These are phyloP conservation scores for Pectinophora gossypiella DNA, from an alignment of 1,140 invertebrate species.

Conservation along the genomic window DNA sequence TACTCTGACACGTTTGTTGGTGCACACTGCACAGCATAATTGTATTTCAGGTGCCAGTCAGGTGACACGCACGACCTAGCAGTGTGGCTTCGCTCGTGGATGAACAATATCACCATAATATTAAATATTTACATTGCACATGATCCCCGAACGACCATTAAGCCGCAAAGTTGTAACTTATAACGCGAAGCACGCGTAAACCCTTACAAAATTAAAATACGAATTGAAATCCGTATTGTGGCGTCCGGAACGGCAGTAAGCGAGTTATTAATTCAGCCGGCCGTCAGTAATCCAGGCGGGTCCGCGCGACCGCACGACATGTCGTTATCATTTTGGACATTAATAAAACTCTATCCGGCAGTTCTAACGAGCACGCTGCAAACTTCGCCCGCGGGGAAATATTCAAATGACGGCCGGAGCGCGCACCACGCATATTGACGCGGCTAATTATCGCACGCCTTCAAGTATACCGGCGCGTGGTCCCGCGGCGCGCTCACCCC, in stretches of 20 bases:
- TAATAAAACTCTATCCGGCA: slow-evolving; percentile 48
- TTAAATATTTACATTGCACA: neutral
- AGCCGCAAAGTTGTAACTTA: slow-evolving; percentile 23
- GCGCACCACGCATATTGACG: slow-evolving; percentile 29
- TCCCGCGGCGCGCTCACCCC: neutral
- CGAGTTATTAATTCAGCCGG: slow-evolving; percentile 46
- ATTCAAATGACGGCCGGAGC: slow-evolving; percentile 32
- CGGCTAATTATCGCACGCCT: slow-evolving; percentile 31
- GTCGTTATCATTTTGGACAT: slow-evolving; percentile 56
- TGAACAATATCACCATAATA: neutral
- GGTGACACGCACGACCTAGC: neutral
- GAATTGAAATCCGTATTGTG: slow-evolving; percentile 38
- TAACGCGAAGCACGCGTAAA: slow-evolving; percentile 18
- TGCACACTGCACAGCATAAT: neutral
- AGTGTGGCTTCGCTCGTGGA: neutral
- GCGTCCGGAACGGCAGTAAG: slow-evolving; percentile 21
- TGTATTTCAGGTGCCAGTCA: neutral
- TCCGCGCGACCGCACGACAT: slow-evolving; percentile 26
- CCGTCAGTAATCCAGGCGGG: slow-evolving; percentile 40
- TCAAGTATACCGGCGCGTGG: neutral
- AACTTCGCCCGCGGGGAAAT: slow-evolving; percentile 38
- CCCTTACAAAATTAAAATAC: slow-evolving; percentile 40
- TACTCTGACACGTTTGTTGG: neutral
- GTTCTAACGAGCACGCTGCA: slow-evolving; percentile 35
- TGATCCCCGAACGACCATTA: slow-evolving; percentile 13